These are phyloP conservation scores for Nephila pilipes DNA, from an alignment of 1,140 invertebrate species.

Conservation along the genomic window DNA sequence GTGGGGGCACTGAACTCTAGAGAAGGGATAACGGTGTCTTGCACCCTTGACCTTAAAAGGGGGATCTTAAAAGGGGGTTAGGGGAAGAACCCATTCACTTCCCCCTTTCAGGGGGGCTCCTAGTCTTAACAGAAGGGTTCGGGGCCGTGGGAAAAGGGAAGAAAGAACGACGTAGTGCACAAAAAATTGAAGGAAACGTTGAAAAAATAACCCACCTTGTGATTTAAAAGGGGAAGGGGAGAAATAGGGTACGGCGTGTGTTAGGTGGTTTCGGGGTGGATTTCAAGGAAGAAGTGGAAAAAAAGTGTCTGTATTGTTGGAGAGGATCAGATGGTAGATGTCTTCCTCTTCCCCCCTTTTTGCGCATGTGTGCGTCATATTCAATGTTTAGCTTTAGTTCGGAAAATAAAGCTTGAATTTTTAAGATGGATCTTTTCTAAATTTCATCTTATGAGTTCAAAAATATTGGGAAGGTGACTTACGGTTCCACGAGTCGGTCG, in stretches of 20 bases:
- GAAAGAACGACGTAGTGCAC: not conserved
- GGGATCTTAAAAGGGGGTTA: not conserved
- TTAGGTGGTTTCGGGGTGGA: not conserved
- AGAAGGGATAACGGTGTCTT: constrained; percentile 28
- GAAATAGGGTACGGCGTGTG: not conserved
- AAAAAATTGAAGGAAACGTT: not conserved
- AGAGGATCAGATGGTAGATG: too few relatives aligned
- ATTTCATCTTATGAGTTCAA: too few relatives aligned
- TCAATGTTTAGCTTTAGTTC: too few relatives aligned
- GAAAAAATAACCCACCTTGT: constrained; percentile 19
- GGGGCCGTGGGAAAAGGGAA: constrained; percentile 43
- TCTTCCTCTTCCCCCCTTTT: too few relatives aligned
- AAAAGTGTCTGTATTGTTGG: too few relatives aligned
- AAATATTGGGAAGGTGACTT: too few relatives aligned
- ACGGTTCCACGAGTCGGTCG: too few relatives aligned
- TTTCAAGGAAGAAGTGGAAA: too few relatives aligned
- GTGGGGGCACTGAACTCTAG: constrained; percentile 4
- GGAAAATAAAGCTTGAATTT: too few relatives aligned
- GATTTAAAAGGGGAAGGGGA: not conserved
- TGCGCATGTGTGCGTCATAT: too few relatives aligned
- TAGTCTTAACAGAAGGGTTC: constrained; percentile 26
- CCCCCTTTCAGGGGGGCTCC: not conserved
- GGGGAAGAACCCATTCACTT: not conserved
- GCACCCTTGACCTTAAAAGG: constrained; percentile 29
- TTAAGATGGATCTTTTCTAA: too few relatives aligned